These are phyloP conservation scores for Agrotis puta DNA, from an alignment of 2,888 invertebrate species.

Conservation along the genomic window DNA sequence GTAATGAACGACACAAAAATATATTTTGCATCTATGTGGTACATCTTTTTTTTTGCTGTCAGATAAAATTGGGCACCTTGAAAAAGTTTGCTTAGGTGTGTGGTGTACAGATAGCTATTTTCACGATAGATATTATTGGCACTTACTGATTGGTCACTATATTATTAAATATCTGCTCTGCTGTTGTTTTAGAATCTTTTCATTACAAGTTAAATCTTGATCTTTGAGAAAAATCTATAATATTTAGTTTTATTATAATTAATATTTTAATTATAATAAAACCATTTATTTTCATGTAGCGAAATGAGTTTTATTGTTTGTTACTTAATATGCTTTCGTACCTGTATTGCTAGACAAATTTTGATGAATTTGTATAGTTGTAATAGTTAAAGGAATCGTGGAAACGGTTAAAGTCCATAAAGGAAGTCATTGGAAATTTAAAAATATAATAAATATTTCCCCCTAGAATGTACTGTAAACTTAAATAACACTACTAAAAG, in stretches of 20 bases:
- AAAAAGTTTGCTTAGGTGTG: slow-evolving; percentile 66
- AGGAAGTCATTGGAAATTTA: too few species aligned
- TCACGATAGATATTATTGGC: background rate
- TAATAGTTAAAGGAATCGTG: too few species aligned
- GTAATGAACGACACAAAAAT: slow-evolving; percentile 86
- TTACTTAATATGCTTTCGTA: too few species aligned
- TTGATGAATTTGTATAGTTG: too few species aligned
- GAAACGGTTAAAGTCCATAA: too few species aligned
- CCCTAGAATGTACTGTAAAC: too few species aligned
- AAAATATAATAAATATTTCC: too few species aligned
- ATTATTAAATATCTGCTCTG: background rate
- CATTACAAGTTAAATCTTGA: background rate
- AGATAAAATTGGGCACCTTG: slow-evolving; percentile 78
- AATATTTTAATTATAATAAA: too few species aligned
- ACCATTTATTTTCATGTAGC: too few species aligned
- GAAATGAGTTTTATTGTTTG: too few species aligned
- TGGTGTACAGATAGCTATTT: slow-evolving; percentile 65
- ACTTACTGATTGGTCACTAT: background rate
- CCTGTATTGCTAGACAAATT: background rate
- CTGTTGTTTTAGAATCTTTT: background rate
- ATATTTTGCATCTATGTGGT: slow-evolving; percentile 88
- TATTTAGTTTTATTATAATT: too few species aligned
- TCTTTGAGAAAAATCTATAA: background rate
- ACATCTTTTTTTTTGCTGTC: slow-evolving; percentile 83
- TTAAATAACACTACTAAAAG: background rate